These are phyloP conservation scores for Arvicanthis niloticus DNA, from an alignment of 2,113 vertebrate species.

Conservation along the genomic window DNA sequence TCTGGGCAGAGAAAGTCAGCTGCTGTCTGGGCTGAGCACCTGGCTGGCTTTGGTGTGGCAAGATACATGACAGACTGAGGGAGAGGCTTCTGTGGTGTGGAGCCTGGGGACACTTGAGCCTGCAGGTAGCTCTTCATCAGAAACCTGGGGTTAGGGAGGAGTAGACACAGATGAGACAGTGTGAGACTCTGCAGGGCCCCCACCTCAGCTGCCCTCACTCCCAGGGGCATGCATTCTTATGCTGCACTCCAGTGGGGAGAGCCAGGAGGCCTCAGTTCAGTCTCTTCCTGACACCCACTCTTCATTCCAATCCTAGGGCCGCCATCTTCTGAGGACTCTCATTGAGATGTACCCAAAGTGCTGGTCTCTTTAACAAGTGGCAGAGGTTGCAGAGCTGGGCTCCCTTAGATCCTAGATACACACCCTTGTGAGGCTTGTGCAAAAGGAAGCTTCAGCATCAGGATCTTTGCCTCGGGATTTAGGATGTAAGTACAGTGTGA, in stretches of 20 bases:
- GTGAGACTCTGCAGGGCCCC: not conserved
- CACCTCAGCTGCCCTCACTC: not conserved
- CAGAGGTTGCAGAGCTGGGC: not conserved
- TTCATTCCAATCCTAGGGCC: not conserved
- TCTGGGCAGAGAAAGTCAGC: slow-evolving; percentile 85
- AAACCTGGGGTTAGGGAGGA: slow-evolving; percentile 81
- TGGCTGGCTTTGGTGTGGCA: slow-evolving; percentile 31
- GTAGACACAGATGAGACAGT: not conserved
- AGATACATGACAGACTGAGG: slow-evolving; percentile 86
- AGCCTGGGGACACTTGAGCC: slow-evolving; percentile 57
- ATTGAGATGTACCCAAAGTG: not conserved
- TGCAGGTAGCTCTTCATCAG: slow-evolving; percentile 87
- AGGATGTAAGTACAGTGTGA: not conserved
- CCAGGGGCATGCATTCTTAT: not conserved
- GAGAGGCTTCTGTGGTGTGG: slow-evolving; percentile 53
- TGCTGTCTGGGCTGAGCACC: slow-evolving; percentile 83
- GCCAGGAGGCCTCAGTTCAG: not conserved
- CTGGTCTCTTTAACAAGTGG: not conserved
- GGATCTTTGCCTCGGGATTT: not conserved
- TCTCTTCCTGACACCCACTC: no score
- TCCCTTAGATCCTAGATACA: not conserved
- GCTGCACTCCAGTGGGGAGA: not conserved
- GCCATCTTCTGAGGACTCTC: not conserved
- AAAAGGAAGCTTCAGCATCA: not conserved
- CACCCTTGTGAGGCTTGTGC: not conserved